A percentile compares a stretch with the other conserved stretches of the same genome.
Evolutionary conservation across 2,113 vertebrate species (phyloP).

Genomic region (Excalfactoria chinensis): DNA sequence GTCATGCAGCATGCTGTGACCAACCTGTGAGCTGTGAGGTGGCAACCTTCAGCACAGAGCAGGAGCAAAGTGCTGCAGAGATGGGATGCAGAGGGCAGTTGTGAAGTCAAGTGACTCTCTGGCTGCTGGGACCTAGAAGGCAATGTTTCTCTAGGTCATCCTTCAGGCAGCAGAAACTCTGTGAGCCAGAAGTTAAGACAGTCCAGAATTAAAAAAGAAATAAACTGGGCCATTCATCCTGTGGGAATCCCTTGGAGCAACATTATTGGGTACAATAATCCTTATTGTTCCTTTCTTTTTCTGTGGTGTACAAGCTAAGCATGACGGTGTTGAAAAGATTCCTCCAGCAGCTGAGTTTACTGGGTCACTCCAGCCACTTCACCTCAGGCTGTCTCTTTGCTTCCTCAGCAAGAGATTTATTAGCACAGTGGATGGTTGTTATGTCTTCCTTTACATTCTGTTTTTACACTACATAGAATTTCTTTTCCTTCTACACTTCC

Average conservation of each 20-base stretch:
- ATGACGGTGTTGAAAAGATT: neutral
- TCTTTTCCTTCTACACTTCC: neutral
- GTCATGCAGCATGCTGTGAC: neutral
- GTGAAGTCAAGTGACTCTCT: neutral
- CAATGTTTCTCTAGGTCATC: neutral
- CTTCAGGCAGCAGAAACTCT: neutral
- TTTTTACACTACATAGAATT: neutral
- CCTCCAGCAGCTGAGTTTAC: neutral
- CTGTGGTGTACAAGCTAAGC: neutral
- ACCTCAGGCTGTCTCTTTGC: neutral
- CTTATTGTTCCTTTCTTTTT: neutral
- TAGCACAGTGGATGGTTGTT: neutral
- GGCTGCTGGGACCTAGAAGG: neutral
- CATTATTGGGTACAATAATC: neutral
- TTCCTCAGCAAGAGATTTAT: neutral
- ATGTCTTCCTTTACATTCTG: neutral
- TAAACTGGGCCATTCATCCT: neutral
- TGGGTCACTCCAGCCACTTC: neutral
- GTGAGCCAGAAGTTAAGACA: neutral
- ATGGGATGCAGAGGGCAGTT: neutral
- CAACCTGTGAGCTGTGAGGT: neutral
- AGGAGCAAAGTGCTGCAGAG: neutral
- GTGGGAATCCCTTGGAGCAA: neutral
- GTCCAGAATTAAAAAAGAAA: neutral
- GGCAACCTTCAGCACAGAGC: neutral